Evolutionary conservation across 1,140 invertebrate genomes (phyloP), one percentile per base, ranked within the genome.

Genomic region (Brachionus asplanchnoidis): DNA sequence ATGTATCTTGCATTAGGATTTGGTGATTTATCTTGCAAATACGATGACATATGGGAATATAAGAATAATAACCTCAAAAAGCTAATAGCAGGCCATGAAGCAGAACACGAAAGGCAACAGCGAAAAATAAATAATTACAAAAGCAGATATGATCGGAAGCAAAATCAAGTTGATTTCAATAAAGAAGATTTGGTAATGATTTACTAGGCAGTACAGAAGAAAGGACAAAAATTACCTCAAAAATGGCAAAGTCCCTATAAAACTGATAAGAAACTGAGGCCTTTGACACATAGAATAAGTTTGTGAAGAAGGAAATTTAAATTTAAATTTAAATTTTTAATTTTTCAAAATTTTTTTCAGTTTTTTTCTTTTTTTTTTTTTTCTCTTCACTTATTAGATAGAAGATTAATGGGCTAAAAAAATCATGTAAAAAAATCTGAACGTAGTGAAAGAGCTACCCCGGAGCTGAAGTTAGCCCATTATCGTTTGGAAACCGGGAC

Each of bases 91-190:
- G n/a, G 36, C 40, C 42, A 75, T 44, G 70, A 75, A 42, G n/a
- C 36, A 0, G 6, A 17, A 12, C 28, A 73, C 36, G 28, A 14
- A 3, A 42, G 42, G 11, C 32, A 44, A 44, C 32, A 75, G 14
- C n/a, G 26, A 23, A 42, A 75, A 75, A 44, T 75, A 40, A 75
- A 75, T 23, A 42, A 75, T 44, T 44, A 75, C 42, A 75, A 75
- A 23, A 40, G n/a, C 4, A 12, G 42, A 26, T 75, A 75, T 75
- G 70, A 75, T 23, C 14, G 8, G n/a, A 42, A 17, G 12, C 70
- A 75, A n/a, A 42, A 23, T 8, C 36, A 44, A 17, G 70, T 75
- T 17, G n/a, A 75, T n/a, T 75, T 75, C 42, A 20, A 44, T 17
- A 75, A 40, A 42, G 70, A 40, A 17, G 32, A 42, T 42, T 17